phyloP scores from a whole-genome alignment of 2,888 invertebrate genomes.

The Achlya flavicornis region DNA sequence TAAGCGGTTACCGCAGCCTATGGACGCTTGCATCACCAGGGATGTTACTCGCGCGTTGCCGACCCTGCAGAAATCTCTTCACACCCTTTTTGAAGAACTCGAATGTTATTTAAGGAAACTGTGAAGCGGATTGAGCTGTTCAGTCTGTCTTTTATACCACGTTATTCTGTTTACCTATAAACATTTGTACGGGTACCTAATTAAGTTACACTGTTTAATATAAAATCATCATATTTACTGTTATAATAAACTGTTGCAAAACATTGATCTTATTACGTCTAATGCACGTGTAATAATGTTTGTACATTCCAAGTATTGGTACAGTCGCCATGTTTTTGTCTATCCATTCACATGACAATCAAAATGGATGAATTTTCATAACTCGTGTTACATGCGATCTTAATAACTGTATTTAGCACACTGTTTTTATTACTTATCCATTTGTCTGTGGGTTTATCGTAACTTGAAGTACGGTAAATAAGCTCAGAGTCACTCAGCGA shows the following conservation, averaged over 20 bases:
- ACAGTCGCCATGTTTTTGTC: conserved; percentile 34
- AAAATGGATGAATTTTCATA: conserved; percentile 48
- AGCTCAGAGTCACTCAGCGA: no score
- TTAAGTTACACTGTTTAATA: no score
- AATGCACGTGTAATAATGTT: neutral
- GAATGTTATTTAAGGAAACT: no score
- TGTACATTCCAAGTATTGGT: conserved; percentile 27
- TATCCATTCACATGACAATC: conserved; percentile 65
- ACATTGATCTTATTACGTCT: conserved; percentile 14
- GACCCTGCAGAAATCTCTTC: no score
- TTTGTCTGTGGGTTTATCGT: neutral
- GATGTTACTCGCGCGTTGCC: no score
- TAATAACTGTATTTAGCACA: conserved; percentile 17
- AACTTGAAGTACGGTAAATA: neutral
- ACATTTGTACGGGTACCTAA: no score
- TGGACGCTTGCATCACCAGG: no score
- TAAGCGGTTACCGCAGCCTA: no score
- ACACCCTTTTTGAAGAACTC: no score
- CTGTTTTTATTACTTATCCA: conserved; percentile 6
- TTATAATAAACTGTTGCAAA: neutral
- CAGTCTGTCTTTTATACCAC: no score
- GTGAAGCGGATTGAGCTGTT: no score
- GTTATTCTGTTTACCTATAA: no score
- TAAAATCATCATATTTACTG: neutral
- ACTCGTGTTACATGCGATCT: conserved; percentile 20